Base-by-base conservation (phyloP, 2,888 invertebrate species). In the Strigamia maritima region DNA sequence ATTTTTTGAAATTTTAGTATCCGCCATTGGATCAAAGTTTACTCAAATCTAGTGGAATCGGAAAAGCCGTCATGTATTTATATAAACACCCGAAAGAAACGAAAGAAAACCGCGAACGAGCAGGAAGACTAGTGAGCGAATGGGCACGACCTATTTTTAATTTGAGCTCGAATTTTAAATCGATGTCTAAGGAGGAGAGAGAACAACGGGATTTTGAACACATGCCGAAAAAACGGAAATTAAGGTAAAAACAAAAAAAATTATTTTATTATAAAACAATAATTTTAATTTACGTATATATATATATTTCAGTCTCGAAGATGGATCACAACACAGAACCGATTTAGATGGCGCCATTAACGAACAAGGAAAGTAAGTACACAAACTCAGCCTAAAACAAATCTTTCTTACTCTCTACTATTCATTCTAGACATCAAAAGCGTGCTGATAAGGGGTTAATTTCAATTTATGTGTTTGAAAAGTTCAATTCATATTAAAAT, bases 91-190 rank as follows among this genome's bases (percentile, higher is more conserved):
- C 99, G 0, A 94, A 93, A 86, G 99, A 99, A 89, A 94, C 94
- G 0, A 96, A 96, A 86, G 90, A 91, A 80, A 98, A 98, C 87
- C 92, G 93, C 84, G 93, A 94, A 85, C 90, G 92, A 79, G 97
- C 97, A 81, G 95, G 96, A 0, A 91, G 93, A 82, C 90, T 98
- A 81, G 98, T 98, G 82, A 96, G 94, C 81, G 97, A 97, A 87
- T 99, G 99, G 98, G 96, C 98, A 0, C 88, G 98, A 16, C 98
- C 98, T 1, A 98, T 99, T 82, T 98, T 99, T 87, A 97, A 98
- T 89, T 89, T 98, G 80, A 94, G 94, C 28, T 92, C 94, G 14
- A 94, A 97, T 87, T 96, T 94, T 85, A 94, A 94, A 87, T 88
- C 95, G 2, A 90, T 99, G 89, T 91, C 93, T 7, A 93, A 93